Evolutionary conservation across 1,140 invertebrate species (phyloP).

Genomic region (Melanaphis sacchari): DNA sequence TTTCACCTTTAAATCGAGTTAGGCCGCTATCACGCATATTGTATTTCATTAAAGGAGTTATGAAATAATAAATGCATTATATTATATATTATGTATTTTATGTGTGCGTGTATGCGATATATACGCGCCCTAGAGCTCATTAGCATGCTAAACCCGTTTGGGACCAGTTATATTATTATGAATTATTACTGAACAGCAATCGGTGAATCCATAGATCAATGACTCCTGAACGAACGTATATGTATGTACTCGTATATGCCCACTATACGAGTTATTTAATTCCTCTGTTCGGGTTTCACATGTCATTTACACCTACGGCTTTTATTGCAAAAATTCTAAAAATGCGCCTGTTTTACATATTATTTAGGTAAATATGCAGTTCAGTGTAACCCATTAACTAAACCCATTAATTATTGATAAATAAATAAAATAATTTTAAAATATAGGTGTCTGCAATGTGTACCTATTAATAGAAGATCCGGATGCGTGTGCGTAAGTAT

Average conservation of each 20-base stretch:
- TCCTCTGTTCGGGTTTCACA: background rate
- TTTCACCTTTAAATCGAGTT: no score
- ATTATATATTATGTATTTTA: background rate
- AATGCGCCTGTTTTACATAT: background rate
- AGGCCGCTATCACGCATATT: no score
- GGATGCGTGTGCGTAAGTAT: background rate
- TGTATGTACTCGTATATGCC: background rate
- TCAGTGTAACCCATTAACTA: background rate
- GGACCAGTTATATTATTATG: slow-evolving; percentile 43
- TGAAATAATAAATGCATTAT: background rate
- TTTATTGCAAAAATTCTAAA: background rate
- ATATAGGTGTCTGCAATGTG: background rate
- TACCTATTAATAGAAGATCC: background rate
- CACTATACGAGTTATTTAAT: background rate
- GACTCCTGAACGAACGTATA: slow-evolving; percentile 10
- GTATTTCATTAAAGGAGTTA: background rate
- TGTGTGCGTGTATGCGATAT: no score
- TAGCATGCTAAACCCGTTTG: slow-evolving; percentile 43
- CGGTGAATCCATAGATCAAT: slow-evolving; percentile 37
- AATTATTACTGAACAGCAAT: slow-evolving; percentile 25
- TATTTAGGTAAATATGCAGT: background rate
- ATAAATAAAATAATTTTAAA: background rate
- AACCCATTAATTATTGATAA: no score
- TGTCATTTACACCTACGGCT: background rate
- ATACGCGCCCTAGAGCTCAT: background rate